Evolutionary conservation across 2,113 vertebrate genomes (phyloP).

Genomic region (Misgurnus anguillicaudatus): DNA sequence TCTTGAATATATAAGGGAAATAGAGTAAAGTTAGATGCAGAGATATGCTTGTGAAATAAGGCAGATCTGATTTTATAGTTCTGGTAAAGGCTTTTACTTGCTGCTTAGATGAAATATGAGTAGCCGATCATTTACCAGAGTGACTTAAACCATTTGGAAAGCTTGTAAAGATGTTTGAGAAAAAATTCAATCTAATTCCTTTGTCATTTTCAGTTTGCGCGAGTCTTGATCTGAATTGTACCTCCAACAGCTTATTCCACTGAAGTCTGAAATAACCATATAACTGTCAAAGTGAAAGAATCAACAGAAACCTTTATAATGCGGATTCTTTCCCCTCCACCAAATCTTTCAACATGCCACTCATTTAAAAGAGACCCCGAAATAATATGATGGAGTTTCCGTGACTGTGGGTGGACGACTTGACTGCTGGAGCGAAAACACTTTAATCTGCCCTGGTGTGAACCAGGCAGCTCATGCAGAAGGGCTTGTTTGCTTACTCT

Average conservation of each 20-base stretch:
- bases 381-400: constrained; percentile 29
- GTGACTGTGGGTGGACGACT: constrained; percentile 36
- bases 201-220: background rate
- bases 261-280: constrained; percentile 30
- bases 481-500: constrained; percentile 33
- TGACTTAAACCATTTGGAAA: constrained; percentile 3
- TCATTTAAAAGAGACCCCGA: constrained; percentile 22
- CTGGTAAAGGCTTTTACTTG: constrained; percentile 4
- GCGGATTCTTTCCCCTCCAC: background rate
- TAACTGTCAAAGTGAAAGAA: constrained; percentile 26
- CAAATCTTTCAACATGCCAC: constrained; percentile 26
- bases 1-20: constrained; percentile 37
- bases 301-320: constrained; percentile 22
- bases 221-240: constrained; percentile 24
- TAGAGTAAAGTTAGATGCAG: background rate
- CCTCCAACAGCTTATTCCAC: constrained; percentile 14
- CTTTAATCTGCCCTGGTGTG: constrained; percentile 18
- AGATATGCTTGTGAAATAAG: background rate
- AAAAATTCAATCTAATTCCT: constrained; percentile 13
- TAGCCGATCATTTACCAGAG: background rate
- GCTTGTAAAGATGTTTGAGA: constrained; percentile 16
- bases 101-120: background rate
- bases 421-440: constrained; percentile 28
- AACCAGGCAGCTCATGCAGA: constrained; percentile 14
- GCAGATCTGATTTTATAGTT: background rate